These are phyloP conservation scores for Nettapus auritus DNA, from an alignment of 2,113 vertebrate species.

Conservation along the genomic window DNA sequence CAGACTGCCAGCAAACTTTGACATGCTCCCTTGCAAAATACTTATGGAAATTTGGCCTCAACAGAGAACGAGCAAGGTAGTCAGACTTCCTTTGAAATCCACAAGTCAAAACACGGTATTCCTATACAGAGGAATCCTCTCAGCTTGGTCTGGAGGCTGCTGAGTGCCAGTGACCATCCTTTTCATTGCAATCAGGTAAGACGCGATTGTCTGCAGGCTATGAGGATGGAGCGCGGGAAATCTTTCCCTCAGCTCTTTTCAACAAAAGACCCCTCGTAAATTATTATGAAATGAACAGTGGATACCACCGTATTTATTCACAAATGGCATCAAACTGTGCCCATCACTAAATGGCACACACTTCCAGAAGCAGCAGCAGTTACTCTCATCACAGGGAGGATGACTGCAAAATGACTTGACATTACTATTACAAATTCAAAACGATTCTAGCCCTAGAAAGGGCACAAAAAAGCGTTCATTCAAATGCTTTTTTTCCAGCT, in stretches of 20 bases:
- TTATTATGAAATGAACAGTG: background rate
- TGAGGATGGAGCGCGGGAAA: background rate
- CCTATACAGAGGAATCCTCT: background rate
- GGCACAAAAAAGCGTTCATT: background rate
- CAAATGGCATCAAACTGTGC: background rate
- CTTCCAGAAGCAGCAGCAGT: background rate
- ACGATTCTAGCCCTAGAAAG: no score
- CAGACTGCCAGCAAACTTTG: background rate
- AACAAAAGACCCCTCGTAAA: background rate
- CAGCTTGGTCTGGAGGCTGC: background rate
- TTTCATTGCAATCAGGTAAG: background rate
- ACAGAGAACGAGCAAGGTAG: accelerated
- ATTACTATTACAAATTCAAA: background rate
- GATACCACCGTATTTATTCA: background rate
- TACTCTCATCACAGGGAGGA: background rate
- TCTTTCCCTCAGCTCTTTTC: background rate
- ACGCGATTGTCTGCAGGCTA: background rate
- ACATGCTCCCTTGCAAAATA: background rate
- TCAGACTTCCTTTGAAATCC: background rate
- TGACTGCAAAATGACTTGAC: background rate
- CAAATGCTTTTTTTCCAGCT: no score
- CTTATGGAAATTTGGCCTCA: background rate
- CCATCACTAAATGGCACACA: background rate
- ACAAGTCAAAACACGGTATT: background rate
- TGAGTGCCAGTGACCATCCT: background rate